Conservation (phyloP, 2,113 vertebrate genomes). For the Psilopogon haemacephalus region DNA sequence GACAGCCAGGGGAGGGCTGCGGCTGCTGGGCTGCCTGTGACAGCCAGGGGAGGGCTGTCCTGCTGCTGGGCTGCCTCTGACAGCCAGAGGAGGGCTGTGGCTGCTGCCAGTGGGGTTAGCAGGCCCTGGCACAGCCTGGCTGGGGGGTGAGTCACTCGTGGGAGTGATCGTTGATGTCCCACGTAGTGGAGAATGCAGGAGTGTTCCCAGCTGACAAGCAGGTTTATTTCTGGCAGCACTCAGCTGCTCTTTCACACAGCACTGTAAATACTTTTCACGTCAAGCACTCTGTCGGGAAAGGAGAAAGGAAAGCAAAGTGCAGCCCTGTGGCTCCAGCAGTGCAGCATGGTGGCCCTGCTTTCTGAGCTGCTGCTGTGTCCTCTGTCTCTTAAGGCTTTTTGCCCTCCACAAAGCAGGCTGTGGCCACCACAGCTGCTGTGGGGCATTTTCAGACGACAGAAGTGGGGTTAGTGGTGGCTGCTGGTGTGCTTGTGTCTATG, state of each 20-base stretch:
- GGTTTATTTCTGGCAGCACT: conserved; percentile 25
- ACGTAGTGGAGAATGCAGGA: rapidly evolving
- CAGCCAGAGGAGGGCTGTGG: too few relatives aligned
- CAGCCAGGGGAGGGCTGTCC: not conserved
- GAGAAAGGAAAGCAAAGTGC: not conserved
- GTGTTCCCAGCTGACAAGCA: rapidly evolving
- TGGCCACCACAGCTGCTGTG: rapidly evolving
- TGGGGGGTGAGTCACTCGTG: too few relatives aligned
- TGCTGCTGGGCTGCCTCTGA: too few relatives aligned
- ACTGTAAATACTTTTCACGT: conserved; percentile 23
- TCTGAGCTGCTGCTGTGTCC: not conserved
- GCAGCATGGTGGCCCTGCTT: rapidly evolving
- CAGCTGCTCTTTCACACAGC: not conserved
- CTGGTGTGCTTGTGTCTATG: too few relatives aligned
- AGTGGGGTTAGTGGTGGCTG: not conserved
- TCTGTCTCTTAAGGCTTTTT: not conserved
- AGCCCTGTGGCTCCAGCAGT: not conserved
- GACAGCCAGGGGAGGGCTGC: not conserved
- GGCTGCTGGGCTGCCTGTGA: not conserved
- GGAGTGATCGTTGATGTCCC: rapidly evolving
- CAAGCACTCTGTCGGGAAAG: not conserved
- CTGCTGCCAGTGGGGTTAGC: not conserved
- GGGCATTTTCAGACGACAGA: too few relatives aligned
- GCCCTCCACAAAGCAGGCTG: not conserved
- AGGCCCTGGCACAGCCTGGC: not conserved